These are phyloP conservation scores for Drosophila persimilis DNA, from an alignment of 1,140 invertebrate species.

Conservation along the genomic window DNA sequence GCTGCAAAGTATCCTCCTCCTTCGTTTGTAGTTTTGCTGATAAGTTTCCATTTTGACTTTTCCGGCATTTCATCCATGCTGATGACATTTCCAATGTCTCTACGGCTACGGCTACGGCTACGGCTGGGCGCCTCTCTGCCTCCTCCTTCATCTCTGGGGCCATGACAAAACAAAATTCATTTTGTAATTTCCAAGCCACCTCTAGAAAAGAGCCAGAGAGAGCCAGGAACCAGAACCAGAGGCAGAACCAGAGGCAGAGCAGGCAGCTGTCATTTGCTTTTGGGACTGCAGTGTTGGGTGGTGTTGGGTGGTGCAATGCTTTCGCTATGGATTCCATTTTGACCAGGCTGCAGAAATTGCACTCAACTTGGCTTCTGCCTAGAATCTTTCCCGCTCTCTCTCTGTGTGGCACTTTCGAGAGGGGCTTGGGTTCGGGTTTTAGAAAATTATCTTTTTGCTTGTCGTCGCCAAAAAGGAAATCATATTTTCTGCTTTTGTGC, in stretches of 20 bases:
- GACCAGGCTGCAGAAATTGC: slow-evolving; percentile 77
- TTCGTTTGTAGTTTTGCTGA: slow-evolving; percentile 71
- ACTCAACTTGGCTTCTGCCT: slow-evolving; percentile 62
- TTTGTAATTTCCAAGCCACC: slow-evolving; percentile 75
- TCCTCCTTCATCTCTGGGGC: neutral
- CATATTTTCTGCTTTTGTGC: slow-evolving; percentile 83
- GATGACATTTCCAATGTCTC: slow-evolving; percentile 77
- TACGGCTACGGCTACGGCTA: neutral
- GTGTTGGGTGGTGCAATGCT: slow-evolving; percentile 3
- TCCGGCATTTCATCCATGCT: slow-evolving; percentile 80
- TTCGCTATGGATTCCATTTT: slow-evolving; percentile 53
- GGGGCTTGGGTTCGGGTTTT: slow-evolving; percentile 52
- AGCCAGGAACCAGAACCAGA: neutral
- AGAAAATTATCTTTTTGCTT: slow-evolving; percentile 83
- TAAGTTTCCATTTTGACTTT: slow-evolving; percentile 80
- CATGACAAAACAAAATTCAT: slow-evolving; percentile 72
- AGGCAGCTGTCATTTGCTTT: slow-evolving; percentile 62
- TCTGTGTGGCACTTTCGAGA: slow-evolving; percentile 21
- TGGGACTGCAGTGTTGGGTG: neutral
- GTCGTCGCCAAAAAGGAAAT: slow-evolving; percentile 83
- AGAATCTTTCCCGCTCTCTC: slow-evolving; percentile 38
- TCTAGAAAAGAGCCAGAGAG: slow-evolving; percentile 30
- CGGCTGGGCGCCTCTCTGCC: too few species aligned
- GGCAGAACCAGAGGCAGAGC: neutral
- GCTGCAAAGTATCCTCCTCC: slow-evolving; percentile 55